phyloP scores from a whole-genome alignment of 2,113 vertebrate species.

The Apistogramma diplotaenia region DNA sequence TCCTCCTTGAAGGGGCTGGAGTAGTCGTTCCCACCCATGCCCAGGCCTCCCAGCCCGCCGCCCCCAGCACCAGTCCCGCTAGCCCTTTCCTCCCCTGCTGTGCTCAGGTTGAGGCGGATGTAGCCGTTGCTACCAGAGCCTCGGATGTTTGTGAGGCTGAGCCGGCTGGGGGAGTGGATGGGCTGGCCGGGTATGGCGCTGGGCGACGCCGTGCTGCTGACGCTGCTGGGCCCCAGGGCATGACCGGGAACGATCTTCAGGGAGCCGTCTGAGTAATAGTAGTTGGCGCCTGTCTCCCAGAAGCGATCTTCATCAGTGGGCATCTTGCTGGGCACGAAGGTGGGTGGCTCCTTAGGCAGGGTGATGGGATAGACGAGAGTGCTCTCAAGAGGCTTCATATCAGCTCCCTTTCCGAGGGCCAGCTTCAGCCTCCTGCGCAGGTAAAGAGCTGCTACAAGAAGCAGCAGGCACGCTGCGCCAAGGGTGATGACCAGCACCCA shows the following conservation, averaged over 20 bases:
- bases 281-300: slow-evolving; percentile 91
- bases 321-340: slow-evolving; percentile 87
- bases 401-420: slow-evolving; percentile 85
- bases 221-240: slow-evolving; percentile 81
- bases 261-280: slow-evolving; percentile 94
- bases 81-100: slow-evolving; percentile 83
- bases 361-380: slow-evolving; percentile 93
- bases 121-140: slow-evolving; percentile 92
- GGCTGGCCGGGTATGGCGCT: slow-evolving; percentile 92
- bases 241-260: slow-evolving; percentile 96
- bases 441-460: slow-evolving; percentile 85
- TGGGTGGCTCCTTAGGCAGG: slow-evolving; percentile 89
- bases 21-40: slow-evolving; percentile 76
- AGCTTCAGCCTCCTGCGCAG: slow-evolving; percentile 86
- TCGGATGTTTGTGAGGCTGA: slow-evolving; percentile 90
- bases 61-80: slow-evolving; percentile 82
- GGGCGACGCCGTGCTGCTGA: slow-evolving; percentile 79
- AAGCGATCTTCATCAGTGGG: slow-evolving; percentile 85
- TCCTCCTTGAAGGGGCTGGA: slow-evolving; percentile 82
- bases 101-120: slow-evolving; percentile 89
- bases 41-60: slow-evolving; percentile 69
- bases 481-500: slow-evolving; percentile 93
- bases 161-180: slow-evolving; percentile 88
- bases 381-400: slow-evolving; percentile 87
- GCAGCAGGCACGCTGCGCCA: slow-evolving; percentile 83